phyloP scores from a whole-genome alignment of 2,888 invertebrate species.

The Dexiosoma caninum region DNA sequence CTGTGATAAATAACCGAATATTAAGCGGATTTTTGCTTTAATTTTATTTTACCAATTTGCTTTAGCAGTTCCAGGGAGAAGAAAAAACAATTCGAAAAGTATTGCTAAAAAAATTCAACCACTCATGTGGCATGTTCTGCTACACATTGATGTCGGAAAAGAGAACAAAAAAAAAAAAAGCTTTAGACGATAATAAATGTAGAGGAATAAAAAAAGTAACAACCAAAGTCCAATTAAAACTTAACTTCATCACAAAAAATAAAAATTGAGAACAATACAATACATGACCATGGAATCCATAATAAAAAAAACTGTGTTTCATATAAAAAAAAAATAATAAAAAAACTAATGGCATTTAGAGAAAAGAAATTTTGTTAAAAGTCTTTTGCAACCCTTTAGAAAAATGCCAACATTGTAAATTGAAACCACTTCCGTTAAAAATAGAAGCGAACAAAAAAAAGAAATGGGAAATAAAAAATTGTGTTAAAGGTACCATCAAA shows the following conservation, averaged over 20 bases:
- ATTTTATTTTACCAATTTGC: conserved; percentile 61
- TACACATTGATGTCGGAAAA: conserved; percentile 21
- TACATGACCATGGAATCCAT: conserved; percentile 2
- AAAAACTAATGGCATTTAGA: conserved; percentile 39
- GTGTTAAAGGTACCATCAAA: conserved; percentile 31
- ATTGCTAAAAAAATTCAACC: conserved; percentile 43
- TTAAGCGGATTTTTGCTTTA: conserved; percentile 29
- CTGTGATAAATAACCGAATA: conserved; percentile 58
- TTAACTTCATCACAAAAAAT: conserved; percentile 57
- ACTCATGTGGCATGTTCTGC: conserved; percentile 59
- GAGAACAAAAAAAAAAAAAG: neutral
- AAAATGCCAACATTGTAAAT: conserved; percentile 62
- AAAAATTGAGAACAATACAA: conserved; percentile 32
- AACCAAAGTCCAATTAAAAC: conserved; percentile 64
- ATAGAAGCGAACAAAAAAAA: neutral
- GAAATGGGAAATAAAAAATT: conserved; percentile 10
- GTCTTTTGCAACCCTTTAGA: conserved; percentile 19
- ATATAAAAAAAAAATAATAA: neutral
- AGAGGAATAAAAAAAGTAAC: neutral
- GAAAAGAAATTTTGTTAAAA: conserved; percentile 27
- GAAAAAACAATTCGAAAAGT: neutral
- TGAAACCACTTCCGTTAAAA: conserved; percentile 62
- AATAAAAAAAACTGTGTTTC: neutral
- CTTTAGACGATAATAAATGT: conserved; percentile 22
- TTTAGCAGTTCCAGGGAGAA: neutral